Evolutionary conservation across 1,140 invertebrate genomes (phyloP).

Genomic region (Kradibia gibbosae): DNA sequence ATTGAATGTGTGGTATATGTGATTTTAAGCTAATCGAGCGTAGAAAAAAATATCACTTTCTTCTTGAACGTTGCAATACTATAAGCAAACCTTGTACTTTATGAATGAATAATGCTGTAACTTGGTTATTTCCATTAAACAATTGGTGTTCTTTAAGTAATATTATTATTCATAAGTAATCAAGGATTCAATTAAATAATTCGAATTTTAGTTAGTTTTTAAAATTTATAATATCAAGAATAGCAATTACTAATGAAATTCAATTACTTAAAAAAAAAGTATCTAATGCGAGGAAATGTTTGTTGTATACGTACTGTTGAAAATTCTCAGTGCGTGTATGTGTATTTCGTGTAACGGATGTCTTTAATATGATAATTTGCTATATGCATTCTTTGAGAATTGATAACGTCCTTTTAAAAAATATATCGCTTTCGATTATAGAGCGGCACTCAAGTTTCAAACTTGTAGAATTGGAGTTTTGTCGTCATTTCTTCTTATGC

Average conservation of each 20-base stretch:
- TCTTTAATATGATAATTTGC: conserved; percentile 33
- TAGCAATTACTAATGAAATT: background rate
- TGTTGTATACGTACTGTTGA: background rate
- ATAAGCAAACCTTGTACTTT: background rate
- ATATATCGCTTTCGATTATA: conserved; percentile 48
- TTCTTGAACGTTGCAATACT: background rate
- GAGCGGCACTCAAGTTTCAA: conserved; percentile 36
- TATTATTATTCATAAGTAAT: conserved; percentile 2
- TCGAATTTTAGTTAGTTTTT: background rate
- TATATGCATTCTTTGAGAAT: conserved; percentile 45
- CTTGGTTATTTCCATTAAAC: background rate
- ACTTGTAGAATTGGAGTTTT: conserved; percentile 42
- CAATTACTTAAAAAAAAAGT: background rate
- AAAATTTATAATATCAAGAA: background rate
- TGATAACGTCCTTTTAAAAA: conserved; percentile 40
- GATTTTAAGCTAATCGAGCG: conserved; percentile 16
- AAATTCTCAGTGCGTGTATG: conserved; percentile 1
- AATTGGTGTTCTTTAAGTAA: background rate
- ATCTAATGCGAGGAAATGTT: background rate
- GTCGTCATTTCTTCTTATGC: conserved; percentile 17
- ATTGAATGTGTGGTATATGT: conserved; percentile 15
- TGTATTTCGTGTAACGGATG: background rate
- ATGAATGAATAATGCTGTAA: background rate
- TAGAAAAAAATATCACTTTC: background rate
- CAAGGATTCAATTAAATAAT: background rate